Base-by-base conservation (phyloP, 1,140 invertebrate species). In the Batillaria attramentaria region DNA sequence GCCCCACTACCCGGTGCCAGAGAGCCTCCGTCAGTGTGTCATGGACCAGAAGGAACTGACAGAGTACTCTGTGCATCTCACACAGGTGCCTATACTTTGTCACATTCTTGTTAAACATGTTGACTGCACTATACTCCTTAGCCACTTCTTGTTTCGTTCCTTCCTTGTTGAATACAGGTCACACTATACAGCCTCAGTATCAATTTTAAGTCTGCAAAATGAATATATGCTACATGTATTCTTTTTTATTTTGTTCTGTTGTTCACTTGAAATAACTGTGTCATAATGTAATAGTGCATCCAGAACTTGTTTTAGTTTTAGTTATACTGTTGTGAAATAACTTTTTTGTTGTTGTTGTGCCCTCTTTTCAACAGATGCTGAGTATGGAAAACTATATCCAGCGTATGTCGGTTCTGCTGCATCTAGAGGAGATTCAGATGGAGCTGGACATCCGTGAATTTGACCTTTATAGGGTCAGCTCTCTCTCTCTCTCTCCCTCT, bases 401-500 rank as follows among this genome's bases (percentile, higher is more conserved):
- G 16, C 90, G 92, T 84, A 96, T 97, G 89, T 93, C 94, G 73
- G 88, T 92, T 31, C 90, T 97, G 37, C 85, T 98, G 2, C 94
- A 95, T 88, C 90, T 97, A 50, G 96, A 97, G 90, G 96, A 97
- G 92, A 90, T 92, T 33, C 90, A 92, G 85, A 91, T 92, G 79
- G 93, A 93, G 37, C 89, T 95, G 28, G 90, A 92, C 74, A 93
- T 97, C 76, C 92, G 93, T 80, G 92, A 93, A 78, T 97, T 94
- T 89, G 94, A 95, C 88, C 93, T 94, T 81, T 89, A 93, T 54
- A 93, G 93, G 80, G 94, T 93, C 13, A 83, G 80, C 35, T 43
- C 10, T 68, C n/a, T 41, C 1, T 35, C 24, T n/a, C 33, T 3
- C 1, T 31, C 24, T 62, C n/a, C n/a, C n/a, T 28, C 20, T 28